Percentiles rank a stretch among this genome's conserved stretches.
phyloP scores from a whole-genome alignment of 2,113 vertebrate genomes.

The Syrmaticus mikado region DNA sequence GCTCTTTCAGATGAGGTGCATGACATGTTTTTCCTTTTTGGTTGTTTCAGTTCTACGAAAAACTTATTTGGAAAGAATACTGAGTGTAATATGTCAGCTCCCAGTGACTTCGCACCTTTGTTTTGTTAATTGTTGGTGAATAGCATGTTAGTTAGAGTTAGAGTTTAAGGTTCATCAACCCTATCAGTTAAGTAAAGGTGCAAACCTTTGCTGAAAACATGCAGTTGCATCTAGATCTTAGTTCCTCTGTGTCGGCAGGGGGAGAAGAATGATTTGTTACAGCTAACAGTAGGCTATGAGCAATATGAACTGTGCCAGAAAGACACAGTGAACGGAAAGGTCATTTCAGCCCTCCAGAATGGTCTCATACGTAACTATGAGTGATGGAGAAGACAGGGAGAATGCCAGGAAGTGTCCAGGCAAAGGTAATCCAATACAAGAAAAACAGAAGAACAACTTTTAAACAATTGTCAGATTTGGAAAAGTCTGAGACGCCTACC shows the following conservation, averaged over 20 bases:
- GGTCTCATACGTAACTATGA: neutral
- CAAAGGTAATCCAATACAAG: neutral
- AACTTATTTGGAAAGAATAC: neutral
- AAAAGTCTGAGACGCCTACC: neutral
- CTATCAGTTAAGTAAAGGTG: neutral
- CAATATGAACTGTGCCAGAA: neutral
- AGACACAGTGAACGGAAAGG: neutral
- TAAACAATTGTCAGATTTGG: neutral
- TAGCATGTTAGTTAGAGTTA: neutral
- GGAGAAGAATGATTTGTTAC: neutral
- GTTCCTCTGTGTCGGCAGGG: neutral
- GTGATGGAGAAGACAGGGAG: neutral
- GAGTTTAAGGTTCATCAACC: neutral
- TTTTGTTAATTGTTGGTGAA: neutral
- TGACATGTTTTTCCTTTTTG: neutral
- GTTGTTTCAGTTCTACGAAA: neutral
- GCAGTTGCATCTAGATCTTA: neutral
- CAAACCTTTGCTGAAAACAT: neutral
- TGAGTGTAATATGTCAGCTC: neutral
- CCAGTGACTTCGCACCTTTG: neutral
- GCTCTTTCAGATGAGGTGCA: neutral
- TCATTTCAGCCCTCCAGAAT: neutral
- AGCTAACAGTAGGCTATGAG: neutral
- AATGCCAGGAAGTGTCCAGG: neutral
- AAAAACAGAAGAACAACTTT: neutral